Conservation (phyloP, 2,888 invertebrate species). For the Stenchaetothrips biformis region DNA sequence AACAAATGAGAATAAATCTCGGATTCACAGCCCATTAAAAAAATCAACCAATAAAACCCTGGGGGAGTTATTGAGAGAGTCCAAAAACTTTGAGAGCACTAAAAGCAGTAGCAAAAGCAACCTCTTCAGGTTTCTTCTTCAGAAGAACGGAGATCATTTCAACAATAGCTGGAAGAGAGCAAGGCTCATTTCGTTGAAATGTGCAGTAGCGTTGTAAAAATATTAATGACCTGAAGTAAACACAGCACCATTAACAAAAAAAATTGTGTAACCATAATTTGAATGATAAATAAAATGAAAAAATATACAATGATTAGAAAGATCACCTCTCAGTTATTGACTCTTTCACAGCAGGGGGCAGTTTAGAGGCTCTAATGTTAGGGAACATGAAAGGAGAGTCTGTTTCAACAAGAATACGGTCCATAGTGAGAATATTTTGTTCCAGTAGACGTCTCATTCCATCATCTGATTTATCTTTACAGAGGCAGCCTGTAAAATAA, state of each 20-base stretch:
- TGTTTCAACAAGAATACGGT: conserved; percentile 81
- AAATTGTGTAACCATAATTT: neutral
- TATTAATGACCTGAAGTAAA: conserved; percentile 60
- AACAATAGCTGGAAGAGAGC: conserved; percentile 85
- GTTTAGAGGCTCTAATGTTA: conserved; percentile 85
- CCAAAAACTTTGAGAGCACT: conserved; percentile 89
- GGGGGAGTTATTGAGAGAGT: conserved; percentile 59
- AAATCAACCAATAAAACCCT: conserved; percentile 26
- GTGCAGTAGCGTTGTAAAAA: conserved; percentile 87
- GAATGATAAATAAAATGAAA: conserved; percentile 43
- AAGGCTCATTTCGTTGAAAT: conserved; percentile 94
- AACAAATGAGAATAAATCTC: neutral
- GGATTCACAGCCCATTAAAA: conserved; percentile 18
- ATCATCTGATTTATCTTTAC: conserved; percentile 88
- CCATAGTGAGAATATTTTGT: conserved; percentile 74
- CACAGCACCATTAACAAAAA: conserved; percentile 22
- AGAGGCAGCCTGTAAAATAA: conserved; percentile 61
- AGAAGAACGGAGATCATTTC: conserved; percentile 93
- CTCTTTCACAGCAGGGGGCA: conserved; percentile 82
- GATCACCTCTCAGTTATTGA: conserved; percentile 74
- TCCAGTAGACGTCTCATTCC: conserved; percentile 80
- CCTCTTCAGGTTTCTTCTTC: conserved; percentile 79
- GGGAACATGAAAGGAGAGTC: conserved; percentile 97
- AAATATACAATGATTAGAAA: conserved; percentile 41
- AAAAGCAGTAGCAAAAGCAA: conserved; percentile 83